phyloP scores from a whole-genome alignment of 2,797 vertebrate genomes.

The Catharus ustulatus region DNA sequence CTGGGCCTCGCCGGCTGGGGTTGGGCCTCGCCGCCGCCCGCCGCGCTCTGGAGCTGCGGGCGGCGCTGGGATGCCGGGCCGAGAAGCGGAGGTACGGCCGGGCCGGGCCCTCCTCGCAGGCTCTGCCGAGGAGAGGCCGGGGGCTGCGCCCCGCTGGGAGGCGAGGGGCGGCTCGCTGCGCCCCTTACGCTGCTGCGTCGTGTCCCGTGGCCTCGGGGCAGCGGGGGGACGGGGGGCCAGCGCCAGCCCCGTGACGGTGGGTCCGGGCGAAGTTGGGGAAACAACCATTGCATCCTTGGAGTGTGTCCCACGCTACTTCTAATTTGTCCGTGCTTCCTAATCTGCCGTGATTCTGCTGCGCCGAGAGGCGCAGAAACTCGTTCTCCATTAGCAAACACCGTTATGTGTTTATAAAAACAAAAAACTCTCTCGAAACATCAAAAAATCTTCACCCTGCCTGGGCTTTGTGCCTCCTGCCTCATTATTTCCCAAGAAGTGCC shows the following conservation, averaged over 20 bases:
- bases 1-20: neutral
- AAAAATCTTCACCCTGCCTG: neutral
- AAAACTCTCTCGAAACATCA: too few relatives aligned
- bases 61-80: neutral
- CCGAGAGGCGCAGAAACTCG: neutral
- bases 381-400: neutral
- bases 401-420: neutral
- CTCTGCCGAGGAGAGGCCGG: neutral
- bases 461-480: neutral
- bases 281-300: neutral
- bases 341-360: neutral
- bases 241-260: neutral
- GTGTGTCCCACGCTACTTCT: neutral
- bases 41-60: neutral
- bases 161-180: neutral
- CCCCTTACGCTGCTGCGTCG: rapidly evolving
- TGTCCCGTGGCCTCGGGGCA: neutral
- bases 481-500: rapidly evolving
- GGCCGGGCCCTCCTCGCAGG: rapidly evolving
- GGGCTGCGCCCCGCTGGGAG: neutral
- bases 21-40: neutral
- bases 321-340: rapidly evolving
- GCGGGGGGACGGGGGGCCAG: neutral
- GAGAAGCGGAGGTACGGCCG: neutral
- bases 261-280: neutral